Conservation (phyloP, 2,888 invertebrate genomes). For the Herminia tarsipennalis region DNA sequence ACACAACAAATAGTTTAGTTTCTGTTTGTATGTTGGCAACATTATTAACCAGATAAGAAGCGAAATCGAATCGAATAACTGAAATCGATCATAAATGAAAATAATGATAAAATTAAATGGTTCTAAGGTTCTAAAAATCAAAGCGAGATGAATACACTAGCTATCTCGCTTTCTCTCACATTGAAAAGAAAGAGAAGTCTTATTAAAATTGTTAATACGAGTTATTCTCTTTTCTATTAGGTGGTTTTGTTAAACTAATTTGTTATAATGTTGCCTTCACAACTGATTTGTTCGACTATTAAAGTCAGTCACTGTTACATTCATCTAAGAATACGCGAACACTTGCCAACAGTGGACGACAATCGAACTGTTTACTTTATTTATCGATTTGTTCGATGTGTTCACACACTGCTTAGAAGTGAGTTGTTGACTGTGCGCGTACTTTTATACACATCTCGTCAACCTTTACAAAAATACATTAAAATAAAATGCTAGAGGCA, state of each 20-base stretch:
- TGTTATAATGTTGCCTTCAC: slow-evolving; percentile 42
- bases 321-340: slow-evolving; percentile 17
- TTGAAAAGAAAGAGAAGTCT: too few species aligned
- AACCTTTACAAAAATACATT: too few species aligned
- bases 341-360: neutral
- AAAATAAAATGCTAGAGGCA: neutral
- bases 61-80: neutral
- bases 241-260: too few species aligned
- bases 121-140: too few species aligned
- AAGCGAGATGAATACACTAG: too few species aligned
- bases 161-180: too few species aligned
- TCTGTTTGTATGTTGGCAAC: slow-evolving; percentile 34
- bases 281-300: slow-evolving; percentile 34
- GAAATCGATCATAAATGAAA: too few species aligned
- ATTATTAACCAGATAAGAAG: slow-evolving; percentile 31
- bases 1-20: slow-evolving; percentile 31
- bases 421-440: slow-evolving; percentile 10
- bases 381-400: slow-evolving; percentile 16
- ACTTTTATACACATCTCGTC: slow-evolving; percentile 23
- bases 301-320: slow-evolving; percentile 36
- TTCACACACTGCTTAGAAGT: slow-evolving; percentile 2
- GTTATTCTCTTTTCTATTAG: too few species aligned
- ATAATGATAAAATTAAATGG: too few species aligned
- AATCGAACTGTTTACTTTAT: slow-evolving; percentile 18
- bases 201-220: too few species aligned